Evolutionary conservation across 2,888 invertebrate genomes (phyloP).

Genomic region (Cryptocheilus praepositus): DNA sequence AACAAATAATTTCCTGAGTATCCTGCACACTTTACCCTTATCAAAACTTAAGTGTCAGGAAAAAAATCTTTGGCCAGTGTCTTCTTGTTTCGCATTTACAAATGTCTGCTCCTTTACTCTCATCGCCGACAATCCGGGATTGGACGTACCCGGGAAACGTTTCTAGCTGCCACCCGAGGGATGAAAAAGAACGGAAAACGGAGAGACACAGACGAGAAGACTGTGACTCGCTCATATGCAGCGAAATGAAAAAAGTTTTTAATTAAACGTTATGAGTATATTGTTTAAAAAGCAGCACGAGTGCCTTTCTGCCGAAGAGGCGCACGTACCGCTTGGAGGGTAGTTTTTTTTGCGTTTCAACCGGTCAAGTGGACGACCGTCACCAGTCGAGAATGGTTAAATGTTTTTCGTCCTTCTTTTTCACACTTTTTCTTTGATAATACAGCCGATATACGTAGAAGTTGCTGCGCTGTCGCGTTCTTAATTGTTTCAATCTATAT

Average conservation of each 20-base stretch:
- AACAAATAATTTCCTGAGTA: slow-evolving; percentile 4
- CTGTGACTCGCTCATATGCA: slow-evolving; percentile 10
- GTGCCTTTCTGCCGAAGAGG: background rate
- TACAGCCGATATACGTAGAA: too few relatives aligned
- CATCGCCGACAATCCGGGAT: background rate
- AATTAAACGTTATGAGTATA: slow-evolving; percentile 46
- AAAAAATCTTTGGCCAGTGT: background rate
- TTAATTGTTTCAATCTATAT: too few relatives aligned
- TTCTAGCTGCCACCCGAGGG: slow-evolving; percentile 19
- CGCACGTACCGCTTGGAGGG: background rate
- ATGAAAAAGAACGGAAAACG: background rate
- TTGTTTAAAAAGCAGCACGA: slow-evolving; percentile 23
- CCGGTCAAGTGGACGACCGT: background rate
- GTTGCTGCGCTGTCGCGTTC: too few relatives aligned
- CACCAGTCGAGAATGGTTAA: too few relatives aligned
- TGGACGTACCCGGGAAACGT: slow-evolving; percentile 8
- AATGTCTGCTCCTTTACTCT: background rate
- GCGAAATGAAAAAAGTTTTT: slow-evolving; percentile 40
- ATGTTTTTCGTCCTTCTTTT: too few relatives aligned
- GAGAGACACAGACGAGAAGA: background rate
- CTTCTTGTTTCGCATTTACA: background rate
- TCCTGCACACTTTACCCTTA: too few relatives aligned
- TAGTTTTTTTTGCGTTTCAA: background rate
- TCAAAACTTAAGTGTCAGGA: too few relatives aligned
- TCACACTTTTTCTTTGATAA: too few relatives aligned